Base-by-base conservation (phyloP, 2,888 invertebrate genomes). In the Elysia crispata region DNA sequence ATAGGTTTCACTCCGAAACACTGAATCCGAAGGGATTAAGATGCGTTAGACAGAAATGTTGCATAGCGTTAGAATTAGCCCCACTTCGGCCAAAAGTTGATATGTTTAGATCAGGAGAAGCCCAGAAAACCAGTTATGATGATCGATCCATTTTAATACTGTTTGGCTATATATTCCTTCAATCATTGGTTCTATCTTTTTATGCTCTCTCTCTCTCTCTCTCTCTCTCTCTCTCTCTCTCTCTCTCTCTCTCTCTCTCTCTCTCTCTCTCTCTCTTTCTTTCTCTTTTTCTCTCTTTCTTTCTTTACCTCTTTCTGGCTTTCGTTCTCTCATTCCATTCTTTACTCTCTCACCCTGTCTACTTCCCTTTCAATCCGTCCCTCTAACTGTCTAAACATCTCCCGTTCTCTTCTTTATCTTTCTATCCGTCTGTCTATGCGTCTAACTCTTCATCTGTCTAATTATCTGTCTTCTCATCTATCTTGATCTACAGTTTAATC, bases 191-290 rank as follows among this genome's bases (percentile, higher is more conserved):
- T 28, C 25, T 28, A 5, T 28, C 25, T 28, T 23, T 28, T 23
- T 28, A 5, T 28, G 13, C 66, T 66, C 18, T 23, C 23, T 23
- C 23, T 23, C 23, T 23, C 23, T 23, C 23, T 18, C 23, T 23
- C 23, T 60, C 60, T 60, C 60, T 60, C 60, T 60, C 5, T 60
- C 60, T n/a, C 6, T 70, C 20, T n/a, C 6, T 70, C n/a, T 70
- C 6, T 70, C 41, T 31, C 8, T 33, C n/a, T 20, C 33, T 31
- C 30, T 30, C 11, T 11, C 41, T 69, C 11, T 69, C 33, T 69
- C 69, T 69, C 41, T 33, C 76, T 76, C 28, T 57, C 41, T 76
- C 30, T 74, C 60, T 60, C 57, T 74, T 60, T 74, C 57, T 30
- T 18, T 60, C 31, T 74, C 60, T 60, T 18, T 60, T 18, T 60